Evolutionary conservation across 2,888 invertebrate genomes (phyloP).

Genomic region (Clepsis dumicolana): DNA sequence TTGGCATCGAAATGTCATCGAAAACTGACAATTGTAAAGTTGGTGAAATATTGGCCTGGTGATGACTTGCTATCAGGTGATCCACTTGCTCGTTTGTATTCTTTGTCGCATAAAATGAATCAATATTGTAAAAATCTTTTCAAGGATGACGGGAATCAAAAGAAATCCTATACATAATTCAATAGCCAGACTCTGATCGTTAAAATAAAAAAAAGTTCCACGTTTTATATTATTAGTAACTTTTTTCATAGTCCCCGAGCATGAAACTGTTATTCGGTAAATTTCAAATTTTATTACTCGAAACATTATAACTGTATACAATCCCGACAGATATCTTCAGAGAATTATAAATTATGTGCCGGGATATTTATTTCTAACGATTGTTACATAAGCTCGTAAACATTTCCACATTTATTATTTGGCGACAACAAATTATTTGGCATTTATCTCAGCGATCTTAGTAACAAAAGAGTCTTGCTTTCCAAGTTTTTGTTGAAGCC

Average conservation of each 20-base stretch:
- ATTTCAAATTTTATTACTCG: not conserved
- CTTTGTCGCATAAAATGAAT: not conserved
- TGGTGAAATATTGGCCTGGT: too few species aligned
- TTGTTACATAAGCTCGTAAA: not conserved
- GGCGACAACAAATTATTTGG: not conserved
- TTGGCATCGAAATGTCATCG: too few species aligned
- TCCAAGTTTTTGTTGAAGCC: not conserved
- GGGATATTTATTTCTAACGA: conserved; percentile 1
- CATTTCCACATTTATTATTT: conserved; percentile 12
- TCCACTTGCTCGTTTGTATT: too few species aligned
- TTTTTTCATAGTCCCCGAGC: not conserved
- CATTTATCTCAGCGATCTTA: not conserved
- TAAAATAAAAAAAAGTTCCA: not conserved
- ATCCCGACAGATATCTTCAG: not conserved
- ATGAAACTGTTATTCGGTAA: not conserved
- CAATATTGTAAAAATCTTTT: not conserved
- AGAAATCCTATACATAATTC: not conserved
- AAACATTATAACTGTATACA: not conserved
- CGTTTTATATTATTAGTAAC: not conserved
- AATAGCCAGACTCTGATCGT: not conserved
- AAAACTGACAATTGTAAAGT: too few species aligned
- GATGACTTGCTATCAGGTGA: too few species aligned
- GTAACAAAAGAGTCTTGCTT: not conserved
- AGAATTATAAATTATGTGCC: conserved; percentile 19
- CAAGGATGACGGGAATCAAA: not conserved